Percentiles rank a stretch among this genome's conserved stretches.
These are phyloP conservation scores for Kuschelorhynchus macadamiae DNA, from an alignment of 2,888 invertebrate species.

Conservation along the genomic window DNA sequence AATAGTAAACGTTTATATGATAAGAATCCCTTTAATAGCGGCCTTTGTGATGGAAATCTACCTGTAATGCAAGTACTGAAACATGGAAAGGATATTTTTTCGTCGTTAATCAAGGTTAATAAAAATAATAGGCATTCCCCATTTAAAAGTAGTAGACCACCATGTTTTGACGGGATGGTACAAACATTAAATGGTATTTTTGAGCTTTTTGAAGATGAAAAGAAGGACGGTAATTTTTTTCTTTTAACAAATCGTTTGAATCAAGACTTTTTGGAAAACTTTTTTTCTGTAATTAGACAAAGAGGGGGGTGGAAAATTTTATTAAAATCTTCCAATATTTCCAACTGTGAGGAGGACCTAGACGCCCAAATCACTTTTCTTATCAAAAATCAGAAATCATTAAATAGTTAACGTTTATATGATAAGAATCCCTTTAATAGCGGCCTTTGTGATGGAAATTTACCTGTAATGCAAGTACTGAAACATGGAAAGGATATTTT, in stretches of 20 bases:
- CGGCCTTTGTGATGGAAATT: no score
- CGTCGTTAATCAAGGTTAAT: neutral
- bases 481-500: no score
- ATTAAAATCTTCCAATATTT: no score
- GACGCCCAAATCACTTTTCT: no score
- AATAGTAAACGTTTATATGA: neutral
- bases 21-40: constrained; percentile 4
- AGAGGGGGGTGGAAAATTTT: constrained; percentile 22
- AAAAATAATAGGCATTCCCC: neutral
- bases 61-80: constrained; percentile 8
- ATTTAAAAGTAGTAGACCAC: constrained; percentile 11
- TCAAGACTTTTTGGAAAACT: constrained; percentile 14
- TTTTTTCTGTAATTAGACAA: constrained; percentile 7
- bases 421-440: no score
- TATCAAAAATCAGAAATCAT: no score
- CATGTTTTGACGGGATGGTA: constrained; percentile 26
- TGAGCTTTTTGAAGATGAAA: constrained; percentile 16
- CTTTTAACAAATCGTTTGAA: constrained; percentile 2
- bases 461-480: no score
- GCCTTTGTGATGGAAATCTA: neutral
- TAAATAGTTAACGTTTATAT: no score
- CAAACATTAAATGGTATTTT: constrained; percentile 14
- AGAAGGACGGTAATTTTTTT: constrained; percentile 4
- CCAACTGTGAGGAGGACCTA: no score
- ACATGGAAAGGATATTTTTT: constrained; percentile 6